Evolutionary conservation across 2,113 vertebrate species (phyloP).

Genomic region (Zosterops borbonicus): DNA sequence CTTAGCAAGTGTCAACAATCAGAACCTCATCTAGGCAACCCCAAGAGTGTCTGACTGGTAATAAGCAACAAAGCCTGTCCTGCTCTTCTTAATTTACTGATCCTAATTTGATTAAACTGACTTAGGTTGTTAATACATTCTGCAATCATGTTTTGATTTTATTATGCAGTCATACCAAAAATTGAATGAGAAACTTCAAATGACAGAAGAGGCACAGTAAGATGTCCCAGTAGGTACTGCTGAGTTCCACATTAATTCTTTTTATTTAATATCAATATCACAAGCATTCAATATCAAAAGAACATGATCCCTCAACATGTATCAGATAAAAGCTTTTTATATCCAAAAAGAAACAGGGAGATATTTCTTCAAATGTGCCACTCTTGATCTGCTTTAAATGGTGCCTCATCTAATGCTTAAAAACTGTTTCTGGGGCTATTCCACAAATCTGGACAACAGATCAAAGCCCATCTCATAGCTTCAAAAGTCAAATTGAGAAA

Average conservation of each 20-base stretch:
- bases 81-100: not conserved
- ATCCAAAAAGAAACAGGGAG: constrained; percentile 3
- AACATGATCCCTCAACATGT: not conserved
- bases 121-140: not conserved
- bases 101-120: not conserved
- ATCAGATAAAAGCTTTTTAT: constrained; percentile 37
- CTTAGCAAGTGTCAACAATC: not conserved
- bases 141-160: constrained; percentile 4
- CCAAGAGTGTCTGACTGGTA: not conserved
- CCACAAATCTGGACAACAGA: constrained; percentile 42
- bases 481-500: constrained; percentile 51
- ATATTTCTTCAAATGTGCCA: not conserved
- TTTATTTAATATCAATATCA: constrained; percentile 24
- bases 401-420: not conserved
- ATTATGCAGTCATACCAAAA: not conserved
- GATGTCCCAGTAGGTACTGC: constrained; percentile 1
- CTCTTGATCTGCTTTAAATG: constrained; percentile 20
- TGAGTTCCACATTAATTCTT: not conserved
- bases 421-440: not conserved
- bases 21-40: not conserved
- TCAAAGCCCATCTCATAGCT: constrained; percentile 31
- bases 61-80: not conserved
- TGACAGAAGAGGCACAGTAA: not conserved
- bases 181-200: constrained; percentile 8
- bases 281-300: constrained; percentile 41